phyloP scores from a whole-genome alignment of 2,797 vertebrate genomes.

The Aphelocoma californica region DNA sequence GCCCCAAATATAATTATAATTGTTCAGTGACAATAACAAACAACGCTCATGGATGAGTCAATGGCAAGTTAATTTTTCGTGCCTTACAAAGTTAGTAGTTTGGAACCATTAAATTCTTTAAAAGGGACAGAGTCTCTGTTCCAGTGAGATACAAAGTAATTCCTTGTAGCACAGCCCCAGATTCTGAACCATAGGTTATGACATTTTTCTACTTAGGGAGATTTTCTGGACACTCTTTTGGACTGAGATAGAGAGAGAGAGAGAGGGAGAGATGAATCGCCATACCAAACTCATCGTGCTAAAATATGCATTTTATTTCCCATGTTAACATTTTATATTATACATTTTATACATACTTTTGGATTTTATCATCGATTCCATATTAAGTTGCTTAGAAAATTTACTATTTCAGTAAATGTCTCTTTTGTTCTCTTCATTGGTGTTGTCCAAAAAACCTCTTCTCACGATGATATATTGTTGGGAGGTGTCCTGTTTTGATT shows the following conservation, averaged over 20 bases:
- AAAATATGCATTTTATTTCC: neutral
- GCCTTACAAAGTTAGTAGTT: neutral
- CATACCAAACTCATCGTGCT: neutral
- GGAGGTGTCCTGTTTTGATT: neutral
- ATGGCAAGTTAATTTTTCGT: neutral
- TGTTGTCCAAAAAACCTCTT: neutral
- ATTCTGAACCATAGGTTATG: neutral
- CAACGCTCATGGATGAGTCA: neutral
- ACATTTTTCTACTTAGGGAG: neutral
- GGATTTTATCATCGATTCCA: neutral
- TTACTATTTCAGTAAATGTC: neutral
- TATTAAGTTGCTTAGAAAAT: neutral
- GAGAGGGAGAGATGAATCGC: accelerated
- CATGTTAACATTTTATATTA: neutral
- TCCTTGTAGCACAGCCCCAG: neutral
- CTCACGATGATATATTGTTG: neutral
- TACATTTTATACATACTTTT: neutral
- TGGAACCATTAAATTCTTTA: neutral
- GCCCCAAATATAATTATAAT: neutral
- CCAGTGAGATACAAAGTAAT: neutral
- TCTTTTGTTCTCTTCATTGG: neutral
- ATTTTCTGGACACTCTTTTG: neutral
- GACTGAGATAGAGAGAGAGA: neutral
- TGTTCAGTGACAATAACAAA: neutral
- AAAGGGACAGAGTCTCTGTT: neutral